phyloP scores from a whole-genome alignment of 2,888 invertebrate species.

The Therioaphis trifolii region DNA sequence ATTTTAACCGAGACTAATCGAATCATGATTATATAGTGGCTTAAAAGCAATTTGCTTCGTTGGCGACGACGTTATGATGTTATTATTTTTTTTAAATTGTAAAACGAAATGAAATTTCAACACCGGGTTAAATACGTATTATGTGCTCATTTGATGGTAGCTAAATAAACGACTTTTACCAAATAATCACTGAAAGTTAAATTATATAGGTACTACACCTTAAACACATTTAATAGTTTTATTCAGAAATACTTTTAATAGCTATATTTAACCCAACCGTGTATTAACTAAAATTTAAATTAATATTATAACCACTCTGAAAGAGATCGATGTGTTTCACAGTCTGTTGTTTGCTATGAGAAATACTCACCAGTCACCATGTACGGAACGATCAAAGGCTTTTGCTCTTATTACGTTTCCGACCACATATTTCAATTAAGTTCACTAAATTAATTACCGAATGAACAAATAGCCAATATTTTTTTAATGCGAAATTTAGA shows the following conservation, averaged over 20 bases:
- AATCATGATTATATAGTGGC: slow-evolving; percentile 20
- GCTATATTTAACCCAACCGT: too few relatives aligned
- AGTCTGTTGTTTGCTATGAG: too few relatives aligned
- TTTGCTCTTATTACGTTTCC: too few relatives aligned
- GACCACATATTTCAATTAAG: background rate
- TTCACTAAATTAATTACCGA: background rate
- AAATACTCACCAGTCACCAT: too few relatives aligned
- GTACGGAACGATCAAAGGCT: background rate
- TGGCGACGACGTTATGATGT: background rate
- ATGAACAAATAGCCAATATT: too few relatives aligned
- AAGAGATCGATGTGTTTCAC: too few relatives aligned
- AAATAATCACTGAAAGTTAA: background rate
- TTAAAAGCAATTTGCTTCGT: slow-evolving; percentile 34
- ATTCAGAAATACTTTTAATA: too few relatives aligned
- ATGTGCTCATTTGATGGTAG: background rate
- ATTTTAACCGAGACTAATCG: background rate
- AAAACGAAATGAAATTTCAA: background rate
- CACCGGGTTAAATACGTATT: background rate
- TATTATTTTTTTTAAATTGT: background rate
- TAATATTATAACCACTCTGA: too few relatives aligned
- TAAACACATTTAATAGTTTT: background rate
- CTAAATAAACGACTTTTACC: background rate
- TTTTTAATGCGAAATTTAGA: too few relatives aligned
- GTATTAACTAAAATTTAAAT: too few relatives aligned
- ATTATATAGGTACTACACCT: background rate